These are phyloP conservation scores for Lepus americanus DNA, from an alignment of 2,113 vertebrate genomes.

Conservation along the genomic window DNA sequence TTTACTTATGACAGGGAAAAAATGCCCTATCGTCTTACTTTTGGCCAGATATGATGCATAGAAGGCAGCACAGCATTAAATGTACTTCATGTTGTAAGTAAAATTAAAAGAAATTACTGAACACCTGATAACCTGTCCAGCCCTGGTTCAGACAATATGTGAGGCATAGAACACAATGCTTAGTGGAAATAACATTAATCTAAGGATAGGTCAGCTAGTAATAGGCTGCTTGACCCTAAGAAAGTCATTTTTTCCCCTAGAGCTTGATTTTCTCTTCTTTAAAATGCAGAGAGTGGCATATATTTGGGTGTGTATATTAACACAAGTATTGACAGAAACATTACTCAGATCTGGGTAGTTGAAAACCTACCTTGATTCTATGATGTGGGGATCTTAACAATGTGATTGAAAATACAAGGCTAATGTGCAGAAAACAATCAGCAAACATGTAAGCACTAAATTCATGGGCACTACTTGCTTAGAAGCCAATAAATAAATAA, in stretches of 20 bases:
- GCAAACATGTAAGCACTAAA: background rate
- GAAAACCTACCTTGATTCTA: background rate
- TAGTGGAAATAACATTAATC: background rate
- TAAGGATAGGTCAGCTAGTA: background rate
- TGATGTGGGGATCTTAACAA: background rate
- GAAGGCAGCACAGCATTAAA: background rate
- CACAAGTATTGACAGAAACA: background rate
- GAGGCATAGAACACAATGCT: background rate
- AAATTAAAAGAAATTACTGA: background rate
- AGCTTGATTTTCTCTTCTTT: slow-evolving; percentile 21
- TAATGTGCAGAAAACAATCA: slow-evolving; percentile 1
- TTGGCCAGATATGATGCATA: background rate
- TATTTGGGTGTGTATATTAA: background rate
- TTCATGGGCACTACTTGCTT: background rate
- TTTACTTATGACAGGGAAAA: background rate
- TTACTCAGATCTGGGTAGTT: background rate
- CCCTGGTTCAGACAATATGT: background rate
- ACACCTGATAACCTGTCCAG: background rate
- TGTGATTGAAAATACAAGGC: background rate
- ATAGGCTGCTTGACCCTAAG: background rate
- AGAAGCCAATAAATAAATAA: background rate
- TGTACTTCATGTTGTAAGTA: background rate
- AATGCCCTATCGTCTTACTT: background rate
- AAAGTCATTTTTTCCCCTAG: background rate
- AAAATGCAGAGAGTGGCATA: slow-evolving; percentile 31